Percentiles rank a stretch among this genome's conserved stretches.
Conservation (phyloP, 2,888 invertebrate genomes). For the Epistrophe grossulariae region DNA sequence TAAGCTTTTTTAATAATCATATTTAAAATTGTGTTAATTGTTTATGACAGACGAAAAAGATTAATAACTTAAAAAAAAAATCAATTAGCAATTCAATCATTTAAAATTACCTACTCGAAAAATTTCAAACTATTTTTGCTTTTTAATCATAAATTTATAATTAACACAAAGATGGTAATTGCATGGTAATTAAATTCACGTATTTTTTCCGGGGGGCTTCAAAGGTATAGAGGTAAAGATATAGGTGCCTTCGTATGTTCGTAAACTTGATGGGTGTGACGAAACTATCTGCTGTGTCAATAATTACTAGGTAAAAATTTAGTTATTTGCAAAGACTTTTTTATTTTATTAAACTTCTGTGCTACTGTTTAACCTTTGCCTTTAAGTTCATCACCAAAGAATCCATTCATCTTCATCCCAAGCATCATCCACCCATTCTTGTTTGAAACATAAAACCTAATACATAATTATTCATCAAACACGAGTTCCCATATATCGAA, state of each 20-base stretch:
- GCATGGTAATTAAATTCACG: neutral
- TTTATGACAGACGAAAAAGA: no score
- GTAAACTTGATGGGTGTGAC: no score
- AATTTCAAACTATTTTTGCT: no score
- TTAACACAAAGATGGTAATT: neutral
- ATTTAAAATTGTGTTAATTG: no score
- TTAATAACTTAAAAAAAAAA: no score
- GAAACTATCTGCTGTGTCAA: neutral
- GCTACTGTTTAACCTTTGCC: constrained; percentile 14
- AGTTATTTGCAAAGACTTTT: neutral
- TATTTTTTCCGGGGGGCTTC: neutral
- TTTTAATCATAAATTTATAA: no score
- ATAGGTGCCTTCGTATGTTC: no score
- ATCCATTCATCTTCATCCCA: constrained; percentile 8
- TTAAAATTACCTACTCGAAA: no score
- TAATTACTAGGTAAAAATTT: neutral
- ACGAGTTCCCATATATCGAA: constrained; percentile 38
- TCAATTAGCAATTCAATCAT: no score
- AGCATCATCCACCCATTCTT: neutral
- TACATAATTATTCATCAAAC: constrained; percentile 21
- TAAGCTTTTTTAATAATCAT: no score
- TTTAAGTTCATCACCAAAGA: neutral
- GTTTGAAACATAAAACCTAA: neutral
- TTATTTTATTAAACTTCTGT: neutral
- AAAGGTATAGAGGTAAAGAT: no score